These are phyloP conservation scores for Syritta pipiens DNA, from an alignment of 2,888 invertebrate species.

Conservation along the genomic window DNA sequence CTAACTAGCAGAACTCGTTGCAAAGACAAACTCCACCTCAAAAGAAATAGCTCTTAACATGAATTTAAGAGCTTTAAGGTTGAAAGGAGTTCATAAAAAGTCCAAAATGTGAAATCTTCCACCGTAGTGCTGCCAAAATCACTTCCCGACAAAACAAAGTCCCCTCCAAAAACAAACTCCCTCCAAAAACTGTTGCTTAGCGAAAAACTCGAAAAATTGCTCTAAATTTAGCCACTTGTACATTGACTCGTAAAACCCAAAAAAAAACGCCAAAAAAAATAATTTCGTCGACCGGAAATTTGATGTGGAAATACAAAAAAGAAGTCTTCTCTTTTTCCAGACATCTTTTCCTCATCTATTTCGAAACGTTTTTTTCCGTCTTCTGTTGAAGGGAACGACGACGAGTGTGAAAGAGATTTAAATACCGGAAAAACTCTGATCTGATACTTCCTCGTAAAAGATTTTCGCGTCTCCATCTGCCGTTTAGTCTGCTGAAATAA, in stretches of 20 bases:
- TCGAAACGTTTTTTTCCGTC: slow-evolving; percentile 2
- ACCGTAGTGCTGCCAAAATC: too few relatives aligned
- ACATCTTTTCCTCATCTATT: neutral
- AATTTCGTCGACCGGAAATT: slow-evolving; percentile 6
- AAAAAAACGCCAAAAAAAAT: too few relatives aligned
- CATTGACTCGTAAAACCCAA: slow-evolving; percentile 10
- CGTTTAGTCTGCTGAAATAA: slow-evolving; percentile 64
- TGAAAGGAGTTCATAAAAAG: too few relatives aligned
- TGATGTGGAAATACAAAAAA: slow-evolving; percentile 12
- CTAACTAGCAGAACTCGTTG: too few relatives aligned
- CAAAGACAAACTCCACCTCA: too few relatives aligned
- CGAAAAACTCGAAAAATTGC: too few relatives aligned
- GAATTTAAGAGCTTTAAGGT: too few relatives aligned
- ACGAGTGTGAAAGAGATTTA: slow-evolving; percentile 1
- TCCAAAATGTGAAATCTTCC: too few relatives aligned
- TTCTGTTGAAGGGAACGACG: too few relatives aligned
- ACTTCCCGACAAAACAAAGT: too few relatives aligned
- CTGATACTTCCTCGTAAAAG: slow-evolving; percentile 55
- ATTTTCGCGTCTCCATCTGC: slow-evolving; percentile 37
- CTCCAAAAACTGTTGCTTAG: neutral
- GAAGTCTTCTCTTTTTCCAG: slow-evolving; percentile 12
- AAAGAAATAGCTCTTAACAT: too few relatives aligned
- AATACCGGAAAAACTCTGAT: slow-evolving; percentile 43
- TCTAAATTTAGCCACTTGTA: slow-evolving; percentile 7
- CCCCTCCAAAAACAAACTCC: too few relatives aligned